Percentiles rank a stretch among this genome's conserved stretches.
Evolutionary conservation across 2,888 invertebrate species (phyloP).

Genomic region (Archips xylosteana): DNA sequence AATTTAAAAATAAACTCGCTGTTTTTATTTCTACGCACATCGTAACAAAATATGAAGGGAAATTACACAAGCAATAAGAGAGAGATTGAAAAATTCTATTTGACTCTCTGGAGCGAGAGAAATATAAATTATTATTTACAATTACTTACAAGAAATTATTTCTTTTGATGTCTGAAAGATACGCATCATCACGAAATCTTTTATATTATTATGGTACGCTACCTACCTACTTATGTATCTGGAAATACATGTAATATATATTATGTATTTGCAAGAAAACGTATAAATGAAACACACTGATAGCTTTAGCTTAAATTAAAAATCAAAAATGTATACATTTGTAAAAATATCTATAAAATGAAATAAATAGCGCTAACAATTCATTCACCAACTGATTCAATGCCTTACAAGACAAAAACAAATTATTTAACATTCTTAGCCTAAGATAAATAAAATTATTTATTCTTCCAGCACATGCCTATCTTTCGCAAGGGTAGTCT

Average conservation of each 20-base stretch:
- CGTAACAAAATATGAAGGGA: conserved; percentile 13
- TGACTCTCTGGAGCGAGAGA: conserved; percentile 1
- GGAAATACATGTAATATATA: no score
- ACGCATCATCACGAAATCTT: not conserved
- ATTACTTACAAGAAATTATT: not conserved
- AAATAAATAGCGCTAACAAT: not conserved
- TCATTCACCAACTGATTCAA: no score
- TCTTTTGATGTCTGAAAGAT: not conserved
- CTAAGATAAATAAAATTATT: conserved; percentile 19
- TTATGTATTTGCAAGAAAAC: not conserved
- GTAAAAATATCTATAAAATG: not conserved
- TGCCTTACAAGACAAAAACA: not conserved
- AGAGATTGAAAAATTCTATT: conserved; percentile 26
- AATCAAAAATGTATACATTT: not conserved
- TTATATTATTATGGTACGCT: not conserved
- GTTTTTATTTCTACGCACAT: not conserved
- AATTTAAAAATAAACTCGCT: not conserved
- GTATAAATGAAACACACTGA: not conserved
- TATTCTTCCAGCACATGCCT: conserved; percentile 71
- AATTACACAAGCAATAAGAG: conserved; percentile 25
- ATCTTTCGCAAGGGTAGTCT: conserved; percentile 61
- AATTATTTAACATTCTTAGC: conserved; percentile 37
- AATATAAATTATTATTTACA: not conserved
- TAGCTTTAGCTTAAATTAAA: not conserved
- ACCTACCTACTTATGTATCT: no score